These are phyloP conservation scores for Desoria tigrina DNA, from an alignment of 2,888 invertebrate genomes.

Conservation along the genomic window DNA sequence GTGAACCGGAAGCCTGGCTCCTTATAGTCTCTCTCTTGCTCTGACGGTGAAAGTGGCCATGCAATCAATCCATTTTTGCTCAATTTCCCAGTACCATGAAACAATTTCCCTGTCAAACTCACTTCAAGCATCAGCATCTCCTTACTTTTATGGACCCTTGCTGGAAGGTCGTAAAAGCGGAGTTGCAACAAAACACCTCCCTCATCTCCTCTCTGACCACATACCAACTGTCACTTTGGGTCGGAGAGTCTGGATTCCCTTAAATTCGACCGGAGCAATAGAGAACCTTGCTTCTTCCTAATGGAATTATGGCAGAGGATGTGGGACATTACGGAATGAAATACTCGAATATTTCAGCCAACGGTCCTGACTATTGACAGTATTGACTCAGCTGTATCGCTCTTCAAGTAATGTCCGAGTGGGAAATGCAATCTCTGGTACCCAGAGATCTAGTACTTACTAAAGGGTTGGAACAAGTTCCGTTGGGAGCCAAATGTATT, in stretches of 20 bases:
- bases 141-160: not conserved
- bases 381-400: too few relatives aligned
- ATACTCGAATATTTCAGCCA: too few relatives aligned
- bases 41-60: not conserved
- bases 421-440: too few relatives aligned
- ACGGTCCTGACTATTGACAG: too few relatives aligned
- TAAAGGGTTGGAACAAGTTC: not conserved
- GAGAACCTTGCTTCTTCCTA: too few relatives aligned
- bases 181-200: constrained; percentile 5
- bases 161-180: not conserved
- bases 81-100: constrained; percentile 5
- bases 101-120: not conserved
- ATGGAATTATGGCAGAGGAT: too few relatives aligned
- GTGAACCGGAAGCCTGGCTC: too few relatives aligned
- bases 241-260: too few relatives aligned
- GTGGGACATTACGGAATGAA: too few relatives aligned
- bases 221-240: not conserved
- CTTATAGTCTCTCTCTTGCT: too few relatives aligned
- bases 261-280: too few relatives aligned
- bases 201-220: not conserved
- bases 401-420: too few relatives aligned
- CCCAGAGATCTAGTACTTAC: not conserved
- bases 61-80: constrained; percentile 10
- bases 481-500: not conserved
- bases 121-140: not conserved